phyloP scores from a whole-genome alignment of 2,888 invertebrate species.

The Eueremaeus valkanovi region DNA sequence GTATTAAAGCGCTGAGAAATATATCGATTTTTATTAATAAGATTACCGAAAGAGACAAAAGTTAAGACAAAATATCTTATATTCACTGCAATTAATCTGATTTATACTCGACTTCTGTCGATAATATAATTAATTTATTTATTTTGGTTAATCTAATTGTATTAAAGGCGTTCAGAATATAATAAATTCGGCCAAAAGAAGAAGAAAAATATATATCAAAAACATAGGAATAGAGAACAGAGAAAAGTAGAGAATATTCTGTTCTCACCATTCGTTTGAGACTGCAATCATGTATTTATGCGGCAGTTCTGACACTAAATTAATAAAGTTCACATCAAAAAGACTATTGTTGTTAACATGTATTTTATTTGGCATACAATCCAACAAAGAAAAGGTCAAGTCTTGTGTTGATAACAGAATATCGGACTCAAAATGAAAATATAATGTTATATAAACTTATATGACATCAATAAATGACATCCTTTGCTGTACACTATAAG shows the following conservation, averaged over 20 bases:
- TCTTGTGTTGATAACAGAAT: background rate
- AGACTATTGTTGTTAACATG: background rate
- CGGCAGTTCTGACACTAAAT: background rate
- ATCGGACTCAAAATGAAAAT: no score
- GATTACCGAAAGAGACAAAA: background rate
- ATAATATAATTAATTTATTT: background rate
- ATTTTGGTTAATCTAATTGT: background rate
- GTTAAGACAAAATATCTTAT: conserved; percentile 1
- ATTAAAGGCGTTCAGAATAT: background rate
- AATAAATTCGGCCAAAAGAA: no score
- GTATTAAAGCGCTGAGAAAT: background rate
- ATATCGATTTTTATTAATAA: conserved; percentile 21
- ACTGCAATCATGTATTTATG: background rate
- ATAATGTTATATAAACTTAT: background rate
- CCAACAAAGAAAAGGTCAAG: background rate
- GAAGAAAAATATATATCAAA: background rate
- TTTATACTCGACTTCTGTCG: background rate
- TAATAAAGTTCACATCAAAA: background rate
- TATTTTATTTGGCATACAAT: background rate
- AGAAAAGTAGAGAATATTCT: background rate
- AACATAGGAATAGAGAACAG: background rate
- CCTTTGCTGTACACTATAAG: no score
- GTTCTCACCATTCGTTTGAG: background rate
- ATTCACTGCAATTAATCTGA: background rate
- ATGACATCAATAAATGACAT: background rate